These are phyloP conservation scores for Leistus spinibarbis DNA, from an alignment of 2,888 invertebrate species.

Conservation along the genomic window DNA sequence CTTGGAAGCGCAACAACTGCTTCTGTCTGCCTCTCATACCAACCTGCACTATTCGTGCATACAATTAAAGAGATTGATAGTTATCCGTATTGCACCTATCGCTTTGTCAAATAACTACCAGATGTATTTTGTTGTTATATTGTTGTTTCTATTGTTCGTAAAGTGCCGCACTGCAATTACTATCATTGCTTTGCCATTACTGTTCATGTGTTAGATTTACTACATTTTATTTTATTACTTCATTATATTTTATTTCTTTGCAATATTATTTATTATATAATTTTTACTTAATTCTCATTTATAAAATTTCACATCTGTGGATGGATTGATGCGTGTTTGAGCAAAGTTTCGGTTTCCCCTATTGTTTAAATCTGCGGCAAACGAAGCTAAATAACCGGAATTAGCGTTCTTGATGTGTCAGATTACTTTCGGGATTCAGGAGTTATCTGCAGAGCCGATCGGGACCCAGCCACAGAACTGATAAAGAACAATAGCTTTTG, in stretches of 20 bases:
- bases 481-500: too few species aligned
- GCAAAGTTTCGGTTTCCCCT: too few species aligned
- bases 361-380: constrained; percentile 21
- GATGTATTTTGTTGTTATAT: not conserved
- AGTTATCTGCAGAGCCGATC: constrained; percentile 26
- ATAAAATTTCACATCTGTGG: not conserved
- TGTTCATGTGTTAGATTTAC: not conserved
- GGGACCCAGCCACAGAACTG: constrained; percentile 1
- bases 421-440: constrained; percentile 30
- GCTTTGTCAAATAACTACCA: constrained; percentile 12
- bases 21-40: not conserved
- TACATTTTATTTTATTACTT: not conserved
- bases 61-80: constrained; percentile 38
- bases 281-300: not conserved
- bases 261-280: not conserved
- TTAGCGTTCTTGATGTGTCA: constrained; percentile 32
- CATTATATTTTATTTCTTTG: not conserved
- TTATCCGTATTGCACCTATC: constrained; percentile 34
- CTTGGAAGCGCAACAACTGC: constrained; percentile 32
- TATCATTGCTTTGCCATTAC: not conserved
- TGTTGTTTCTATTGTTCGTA: not conserved
- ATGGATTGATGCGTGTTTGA: too few species aligned
- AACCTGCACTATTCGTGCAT: constrained; percentile 15
- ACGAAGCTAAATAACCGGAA: constrained; percentile 33
- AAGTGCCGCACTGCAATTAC: not conserved